Evolutionary conservation across 1,140 invertebrate species (phyloP).

Genomic region (Nasonia giraulti): DNA sequence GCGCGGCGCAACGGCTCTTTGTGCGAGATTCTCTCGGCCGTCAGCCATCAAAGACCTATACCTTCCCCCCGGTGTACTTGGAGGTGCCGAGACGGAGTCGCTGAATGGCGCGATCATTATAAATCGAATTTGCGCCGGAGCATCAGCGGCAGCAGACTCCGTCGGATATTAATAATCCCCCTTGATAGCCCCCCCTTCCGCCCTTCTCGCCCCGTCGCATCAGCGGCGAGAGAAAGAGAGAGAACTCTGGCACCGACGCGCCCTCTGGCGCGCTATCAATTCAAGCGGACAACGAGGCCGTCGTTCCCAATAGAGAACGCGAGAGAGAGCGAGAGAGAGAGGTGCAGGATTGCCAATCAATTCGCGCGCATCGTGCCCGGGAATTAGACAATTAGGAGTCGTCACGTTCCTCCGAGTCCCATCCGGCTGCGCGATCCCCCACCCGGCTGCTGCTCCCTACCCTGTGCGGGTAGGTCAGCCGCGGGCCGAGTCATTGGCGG

Average conservation of each 20-base stretch:
- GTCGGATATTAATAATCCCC: slow-evolving; percentile 53
- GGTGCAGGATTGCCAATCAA: no score
- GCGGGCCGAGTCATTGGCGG: no score
- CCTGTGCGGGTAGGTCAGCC: no score
- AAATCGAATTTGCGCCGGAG: slow-evolving; percentile 41
- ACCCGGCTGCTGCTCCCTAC: no score
- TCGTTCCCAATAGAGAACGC: no score
- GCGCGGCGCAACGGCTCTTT: not conserved
- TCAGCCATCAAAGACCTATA: not conserved
- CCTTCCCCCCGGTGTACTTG: not conserved
- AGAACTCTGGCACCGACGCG: slow-evolving; percentile 1
- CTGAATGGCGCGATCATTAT: slow-evolving; percentile 38
- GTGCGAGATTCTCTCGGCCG: not conserved
- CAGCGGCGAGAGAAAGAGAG: no score
- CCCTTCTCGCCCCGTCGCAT: slow-evolving; percentile 38
- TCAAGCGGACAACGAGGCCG: no score
- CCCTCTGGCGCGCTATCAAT: slow-evolving; percentile 49
- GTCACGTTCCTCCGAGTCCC: no score
- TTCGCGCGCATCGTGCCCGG: no score
- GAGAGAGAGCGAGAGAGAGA: no score
- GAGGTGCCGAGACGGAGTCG: slow-evolving; percentile 28
- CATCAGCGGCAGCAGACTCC: not conserved
- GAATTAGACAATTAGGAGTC: no score
- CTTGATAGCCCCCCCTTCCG: slow-evolving; percentile 14
- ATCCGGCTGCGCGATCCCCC: no score